phyloP scores from a whole-genome alignment of 2,113 vertebrate genomes.

The Malurus alboscapulatus region DNA sequence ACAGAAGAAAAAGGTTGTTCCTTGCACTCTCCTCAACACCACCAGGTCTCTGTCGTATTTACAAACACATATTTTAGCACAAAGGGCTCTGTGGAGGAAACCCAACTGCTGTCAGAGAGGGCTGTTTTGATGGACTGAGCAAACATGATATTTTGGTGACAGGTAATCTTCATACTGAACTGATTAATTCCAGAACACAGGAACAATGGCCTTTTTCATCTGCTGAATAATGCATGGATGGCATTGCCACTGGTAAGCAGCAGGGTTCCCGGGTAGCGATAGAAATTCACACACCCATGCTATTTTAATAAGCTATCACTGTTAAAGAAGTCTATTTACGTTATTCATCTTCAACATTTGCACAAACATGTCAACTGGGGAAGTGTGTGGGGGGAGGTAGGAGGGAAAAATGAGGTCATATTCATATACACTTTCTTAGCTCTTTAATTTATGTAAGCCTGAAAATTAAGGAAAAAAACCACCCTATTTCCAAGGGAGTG shows the following conservation, averaged over 20 bases:
- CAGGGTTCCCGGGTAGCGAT: conserved; percentile 50
- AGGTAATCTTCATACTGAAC: conserved; percentile 59
- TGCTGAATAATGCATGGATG: conserved; percentile 59
- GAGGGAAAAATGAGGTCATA: conserved; percentile 64
- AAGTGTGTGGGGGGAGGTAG: conserved; percentile 68
- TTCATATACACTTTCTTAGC: conserved; percentile 54
- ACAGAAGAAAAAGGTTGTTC: neutral
- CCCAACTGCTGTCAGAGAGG: neutral
- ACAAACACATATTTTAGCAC: neutral
- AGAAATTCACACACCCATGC: conserved; percentile 62
- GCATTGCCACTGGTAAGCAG: conserved; percentile 54
- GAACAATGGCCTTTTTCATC: conserved; percentile 61
- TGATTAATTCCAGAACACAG: conserved; percentile 63
- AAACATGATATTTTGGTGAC: conserved; percentile 57
- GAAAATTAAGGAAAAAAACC: conserved; percentile 24
- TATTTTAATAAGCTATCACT: conserved; percentile 70
- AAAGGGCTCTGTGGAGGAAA: neutral
- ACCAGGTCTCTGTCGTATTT: neutral
- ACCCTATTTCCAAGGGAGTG: neutral
- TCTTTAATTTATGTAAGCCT: conserved; percentile 61
- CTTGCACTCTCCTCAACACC: neutral
- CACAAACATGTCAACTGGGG: conserved; percentile 62
- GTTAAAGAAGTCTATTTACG: conserved; percentile 65
- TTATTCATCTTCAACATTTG: conserved; percentile 65
- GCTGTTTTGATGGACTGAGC: conserved; percentile 45